Evolutionary conservation across 2,797 vertebrate species (phyloP), one percentile per base, ranked within the genome.

Genomic region (Masticophis lateralis): DNA sequence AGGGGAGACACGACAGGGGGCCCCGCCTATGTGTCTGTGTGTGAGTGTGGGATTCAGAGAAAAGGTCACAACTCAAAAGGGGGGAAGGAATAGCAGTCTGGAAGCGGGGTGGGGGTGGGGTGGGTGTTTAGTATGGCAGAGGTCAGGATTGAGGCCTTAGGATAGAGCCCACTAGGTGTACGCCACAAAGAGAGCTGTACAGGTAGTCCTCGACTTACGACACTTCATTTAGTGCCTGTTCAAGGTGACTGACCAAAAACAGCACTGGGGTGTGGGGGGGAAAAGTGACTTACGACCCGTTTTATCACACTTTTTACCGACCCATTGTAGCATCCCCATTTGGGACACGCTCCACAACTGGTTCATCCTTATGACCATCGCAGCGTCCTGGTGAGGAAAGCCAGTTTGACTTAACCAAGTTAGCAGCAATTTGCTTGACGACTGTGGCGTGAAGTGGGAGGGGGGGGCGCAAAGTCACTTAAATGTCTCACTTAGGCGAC

Each of bases 241-340:
- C 66, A 37, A 32, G 6, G 14, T 7, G n/a, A 69, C n/a, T 51
- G 47, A 51, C 47, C 47, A 51, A 53, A 53, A 27, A 32, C 12
- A 27, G 5, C 28, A n/a, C 13, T 16, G 32, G 0, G 12, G 13
- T 5, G 10, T 43, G 43, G 2, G 22, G 0, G 7, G 8, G 4
- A 1, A 66, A 74, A 37, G 14, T 8, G 16, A 37, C 66, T 37
- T 5, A 2, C 0, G 28, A n/a, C 28, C 63, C 28, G 12, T 32
- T 32, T 69, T 32, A 3, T 6, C 66, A 32, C 66, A 32, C n/a
- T 69, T 27, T 60, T 63, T 32, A 32, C 2, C 2, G 2, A 16
- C 66, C n/a, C 2, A 0, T 69, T 37, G n/a, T n/a, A 74, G 32
- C 66, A 74, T 74, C 66, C 66, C 32, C 63, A 28, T 63, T 63